Base-by-base conservation (phyloP, 53 echinoderm and acorn worm genomes). In the Stichopus horrens region DNA sequence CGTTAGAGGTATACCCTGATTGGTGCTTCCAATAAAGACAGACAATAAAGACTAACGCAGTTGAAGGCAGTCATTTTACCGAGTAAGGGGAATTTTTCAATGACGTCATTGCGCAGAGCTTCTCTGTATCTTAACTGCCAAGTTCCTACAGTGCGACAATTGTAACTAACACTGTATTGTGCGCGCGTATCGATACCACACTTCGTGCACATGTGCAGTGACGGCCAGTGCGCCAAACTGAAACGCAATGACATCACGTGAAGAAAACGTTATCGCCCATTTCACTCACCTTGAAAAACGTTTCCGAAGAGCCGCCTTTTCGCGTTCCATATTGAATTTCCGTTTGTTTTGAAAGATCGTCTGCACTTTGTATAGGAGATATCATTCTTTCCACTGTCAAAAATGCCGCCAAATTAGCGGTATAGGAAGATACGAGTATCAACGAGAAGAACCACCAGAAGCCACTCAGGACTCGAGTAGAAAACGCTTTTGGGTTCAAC, bases 361-460 rank as follows among this genome's bases (percentile, higher is more conserved):
- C 99, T 1, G 95, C 99, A 54, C 88, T 93, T 86, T 95, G 91
- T 57, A 99, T 94, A 1, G 94, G 94, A 37, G 99, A 99, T 53
- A 96, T 92, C 99, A 99, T 99, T 74, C 99, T 86, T 73, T 99
- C 96, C 18, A 99, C 99, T 14, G 99, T 99, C 9, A 99, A 92
- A 60, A 99, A 99, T 68, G 99, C 99, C 52, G 99, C 99, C 88
- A 99, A 76, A 83, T 99, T 99, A 77, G 99, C 99, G 56, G 96
- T 99, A 90, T 99, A 99, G 55, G 96, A 99, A 18, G 96, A 99
- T 20, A 99, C 93, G 53, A 99, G 85, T 75, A 99, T 99, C 18
- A 99, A 90, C 3, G 96, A 99, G 92, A 99, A 99, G 92, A 99
- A 99, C 99, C 99, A 99, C 96, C 96, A 99, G 88, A 99, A 95